Evolutionary conservation across 2,797 vertebrate species (phyloP).

Genomic region (Poecilia wingei): DNA sequence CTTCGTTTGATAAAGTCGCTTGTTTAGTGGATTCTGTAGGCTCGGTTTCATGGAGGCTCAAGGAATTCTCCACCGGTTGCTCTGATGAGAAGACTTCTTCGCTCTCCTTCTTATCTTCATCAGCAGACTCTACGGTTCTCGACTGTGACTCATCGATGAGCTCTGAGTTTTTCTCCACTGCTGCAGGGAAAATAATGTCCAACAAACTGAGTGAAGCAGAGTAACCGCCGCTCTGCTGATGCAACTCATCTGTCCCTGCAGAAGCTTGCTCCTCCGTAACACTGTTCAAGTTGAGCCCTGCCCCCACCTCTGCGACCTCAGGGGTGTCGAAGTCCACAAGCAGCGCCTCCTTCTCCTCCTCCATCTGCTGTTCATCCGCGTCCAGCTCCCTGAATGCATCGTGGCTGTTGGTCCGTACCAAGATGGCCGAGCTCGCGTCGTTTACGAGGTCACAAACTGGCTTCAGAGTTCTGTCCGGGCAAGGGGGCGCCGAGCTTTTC

Average conservation of each 20-base stretch:
- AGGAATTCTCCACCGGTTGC: slow-evolving; percentile 23
- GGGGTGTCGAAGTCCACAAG: slow-evolving; percentile 80
- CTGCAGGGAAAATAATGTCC: slow-evolving; percentile 75
- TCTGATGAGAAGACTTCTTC: slow-evolving; percentile 23
- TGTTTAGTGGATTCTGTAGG: slow-evolving; percentile 6
- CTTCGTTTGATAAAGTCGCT: slow-evolving; percentile 6
- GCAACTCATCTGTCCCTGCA: slow-evolving; percentile 26
- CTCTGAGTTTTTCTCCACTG: slow-evolving; percentile 59
- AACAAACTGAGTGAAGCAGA: slow-evolving; percentile 65
- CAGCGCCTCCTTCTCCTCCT: slow-evolving; percentile 60
- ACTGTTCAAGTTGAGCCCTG: background rate
- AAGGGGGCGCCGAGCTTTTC: slow-evolving; percentile 78
- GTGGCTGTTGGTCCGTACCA: slow-evolving; percentile 68
- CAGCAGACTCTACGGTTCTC: slow-evolving; percentile 37
- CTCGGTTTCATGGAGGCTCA: slow-evolving; percentile 15
- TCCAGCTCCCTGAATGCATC: slow-evolving; percentile 81
- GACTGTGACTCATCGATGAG: slow-evolving; percentile 31
- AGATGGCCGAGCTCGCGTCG: slow-evolving; percentile 85
- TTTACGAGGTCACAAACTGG: slow-evolving; percentile 93
- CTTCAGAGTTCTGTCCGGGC: slow-evolving; percentile 82
- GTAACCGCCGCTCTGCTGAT: slow-evolving; percentile 46
- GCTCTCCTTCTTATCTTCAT: slow-evolving; percentile 24
- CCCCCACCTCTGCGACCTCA: slow-evolving; percentile 47
- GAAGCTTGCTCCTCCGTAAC: slow-evolving; percentile 13
- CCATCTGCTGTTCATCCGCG: slow-evolving; percentile 69